Conservation (phyloP, 2,888 invertebrate genomes). For the Trilocha varians region DNA sequence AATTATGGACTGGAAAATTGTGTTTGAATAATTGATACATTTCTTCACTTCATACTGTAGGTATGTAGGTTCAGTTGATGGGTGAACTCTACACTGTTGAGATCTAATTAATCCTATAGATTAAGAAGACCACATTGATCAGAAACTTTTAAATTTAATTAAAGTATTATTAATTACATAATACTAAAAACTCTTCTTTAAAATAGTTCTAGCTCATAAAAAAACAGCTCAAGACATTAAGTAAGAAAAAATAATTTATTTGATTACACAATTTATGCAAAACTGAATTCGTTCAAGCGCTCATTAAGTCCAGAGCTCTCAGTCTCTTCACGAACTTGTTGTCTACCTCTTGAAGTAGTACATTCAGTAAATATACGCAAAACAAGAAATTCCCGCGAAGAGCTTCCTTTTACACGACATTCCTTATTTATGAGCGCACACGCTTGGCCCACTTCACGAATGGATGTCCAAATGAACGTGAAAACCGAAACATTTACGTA, state of each 20-base stretch:
- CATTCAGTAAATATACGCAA: slow-evolving; percentile 28
- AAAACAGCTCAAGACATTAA: neutral
- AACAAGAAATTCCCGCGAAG: slow-evolving; percentile 31
- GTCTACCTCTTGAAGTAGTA: neutral
- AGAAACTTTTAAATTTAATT: no score
- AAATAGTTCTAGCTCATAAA: neutral
- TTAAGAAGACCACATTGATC: no score
- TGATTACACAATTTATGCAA: neutral
- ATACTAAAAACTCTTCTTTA: neutral
- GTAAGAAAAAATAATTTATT: neutral
- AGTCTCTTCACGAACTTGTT: neutral
- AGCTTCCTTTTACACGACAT: slow-evolving; percentile 39
- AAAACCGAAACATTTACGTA: slow-evolving; percentile 17
- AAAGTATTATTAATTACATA: no score
- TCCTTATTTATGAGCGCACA: slow-evolving; percentile 42
- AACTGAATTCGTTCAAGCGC: neutral
- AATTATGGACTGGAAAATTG: no score
- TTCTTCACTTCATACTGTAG: no score
- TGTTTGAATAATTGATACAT: no score
- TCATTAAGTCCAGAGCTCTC: neutral
- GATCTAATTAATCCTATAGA: no score
- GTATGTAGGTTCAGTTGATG: no score
- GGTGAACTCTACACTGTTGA: no score
- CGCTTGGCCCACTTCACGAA: slow-evolving; percentile 43
- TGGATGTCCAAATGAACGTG: slow-evolving; percentile 39